These are phyloP conservation scores for Drosophila orena DNA, from an alignment of 1,140 invertebrate genomes.

Conservation along the genomic window DNA sequence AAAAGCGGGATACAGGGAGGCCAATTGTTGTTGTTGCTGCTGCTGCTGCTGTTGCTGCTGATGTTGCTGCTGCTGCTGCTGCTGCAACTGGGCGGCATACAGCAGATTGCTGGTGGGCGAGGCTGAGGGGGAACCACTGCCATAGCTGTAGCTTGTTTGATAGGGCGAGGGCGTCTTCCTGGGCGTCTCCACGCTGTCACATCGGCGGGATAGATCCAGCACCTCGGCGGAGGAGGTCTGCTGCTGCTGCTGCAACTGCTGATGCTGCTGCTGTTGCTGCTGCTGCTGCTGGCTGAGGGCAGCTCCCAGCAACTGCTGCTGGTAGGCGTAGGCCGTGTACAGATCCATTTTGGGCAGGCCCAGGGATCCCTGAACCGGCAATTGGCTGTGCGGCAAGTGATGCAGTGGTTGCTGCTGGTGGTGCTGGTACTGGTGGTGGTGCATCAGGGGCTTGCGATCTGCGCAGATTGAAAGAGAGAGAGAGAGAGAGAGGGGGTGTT, in stretches of 20 bases:
- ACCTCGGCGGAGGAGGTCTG: constrained; percentile 56
- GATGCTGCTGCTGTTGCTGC: constrained; percentile 32
- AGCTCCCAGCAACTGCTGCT: constrained; percentile 71
- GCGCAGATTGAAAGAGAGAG: not conserved
- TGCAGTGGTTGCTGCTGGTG: constrained; percentile 40
- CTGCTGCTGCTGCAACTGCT: constrained; percentile 14
- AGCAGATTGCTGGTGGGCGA: constrained; percentile 72
- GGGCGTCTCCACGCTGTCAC: constrained; percentile 79
- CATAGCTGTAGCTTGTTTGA: constrained; percentile 72
- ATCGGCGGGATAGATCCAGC: constrained; percentile 82
- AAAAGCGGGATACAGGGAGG: constrained; percentile 70
- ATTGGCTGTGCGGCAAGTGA: constrained; percentile 38
- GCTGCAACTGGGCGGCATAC: constrained; percentile 59
- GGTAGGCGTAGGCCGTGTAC: constrained; percentile 80
- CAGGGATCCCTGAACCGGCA: constrained; percentile 33
- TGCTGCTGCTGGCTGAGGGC: constrained; percentile 61
- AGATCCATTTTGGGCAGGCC: constrained; percentile 72
- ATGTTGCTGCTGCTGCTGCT: constrained; percentile 46
- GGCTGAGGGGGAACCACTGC: constrained; percentile 62
- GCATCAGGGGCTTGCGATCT: constrained; percentile 74
- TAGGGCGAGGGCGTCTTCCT: constrained; percentile 82
- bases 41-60: constrained; percentile 61
- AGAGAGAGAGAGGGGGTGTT: not conserved
- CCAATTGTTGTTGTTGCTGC: constrained; percentile 50
- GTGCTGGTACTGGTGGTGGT: constrained; percentile 66